These are phyloP conservation scores for Neotoxoptera formosana DNA, from an alignment of 1,140 invertebrate genomes.

Conservation along the genomic window DNA sequence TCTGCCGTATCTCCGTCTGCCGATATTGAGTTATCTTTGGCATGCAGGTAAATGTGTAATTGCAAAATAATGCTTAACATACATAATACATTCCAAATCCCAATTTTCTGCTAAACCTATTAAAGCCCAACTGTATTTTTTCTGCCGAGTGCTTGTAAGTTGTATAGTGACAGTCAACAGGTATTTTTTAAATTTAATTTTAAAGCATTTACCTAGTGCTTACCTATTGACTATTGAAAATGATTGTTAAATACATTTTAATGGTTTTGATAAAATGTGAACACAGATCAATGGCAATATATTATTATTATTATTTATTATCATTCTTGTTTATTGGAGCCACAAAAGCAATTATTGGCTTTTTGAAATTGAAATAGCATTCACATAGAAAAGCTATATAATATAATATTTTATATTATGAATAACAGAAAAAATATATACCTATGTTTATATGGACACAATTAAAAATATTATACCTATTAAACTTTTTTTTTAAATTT, in stretches of 20 bases:
- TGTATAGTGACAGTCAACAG: not conserved
- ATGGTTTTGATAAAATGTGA: not conserved
- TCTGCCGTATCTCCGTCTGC: constrained; percentile 59
- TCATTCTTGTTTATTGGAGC: no score
- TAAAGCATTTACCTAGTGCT: not conserved
- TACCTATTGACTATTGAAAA: no score
- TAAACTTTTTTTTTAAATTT: no score
- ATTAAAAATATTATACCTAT: not conserved
- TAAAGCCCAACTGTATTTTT: not conserved
- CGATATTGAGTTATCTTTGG: constrained; percentile 63
- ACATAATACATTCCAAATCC: not conserved
- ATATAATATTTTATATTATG: no score
- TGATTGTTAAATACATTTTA: not conserved
- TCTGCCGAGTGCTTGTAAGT: not conserved
- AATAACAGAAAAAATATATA: no score
- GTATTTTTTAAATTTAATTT: not conserved
- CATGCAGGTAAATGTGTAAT: constrained; percentile 63
- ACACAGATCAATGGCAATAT: no score
- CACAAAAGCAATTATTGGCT: no score
- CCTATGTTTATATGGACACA: not conserved
- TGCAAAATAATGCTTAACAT: not conserved
- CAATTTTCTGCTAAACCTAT: not conserved
- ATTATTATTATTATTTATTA: no score
- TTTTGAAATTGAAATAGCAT: no score
- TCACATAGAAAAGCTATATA: no score